Evolutionary conservation across 2,113 vertebrate genomes (phyloP).

Genomic region (Clarias macrocephalus): DNA sequence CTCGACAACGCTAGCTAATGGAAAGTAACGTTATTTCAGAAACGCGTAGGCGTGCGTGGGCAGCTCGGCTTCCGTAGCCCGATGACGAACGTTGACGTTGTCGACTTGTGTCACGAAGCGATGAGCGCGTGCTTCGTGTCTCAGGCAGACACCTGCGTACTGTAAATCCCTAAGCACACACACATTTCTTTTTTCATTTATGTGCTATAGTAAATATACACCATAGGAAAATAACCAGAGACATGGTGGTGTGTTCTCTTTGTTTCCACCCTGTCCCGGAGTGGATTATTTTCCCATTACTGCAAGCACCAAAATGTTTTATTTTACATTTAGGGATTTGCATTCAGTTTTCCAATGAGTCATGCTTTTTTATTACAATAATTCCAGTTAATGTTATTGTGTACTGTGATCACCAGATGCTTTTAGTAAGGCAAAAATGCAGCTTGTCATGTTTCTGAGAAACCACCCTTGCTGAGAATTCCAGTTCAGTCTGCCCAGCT

Average conservation of each 20-base stretch:
- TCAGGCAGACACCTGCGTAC: not conserved
- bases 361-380: not conserved
- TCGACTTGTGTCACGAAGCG: not conserved
- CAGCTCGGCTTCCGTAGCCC: slow-evolving; percentile 25
- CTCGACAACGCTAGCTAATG: too few relatives aligned
- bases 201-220: not conserved
- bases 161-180: not conserved
- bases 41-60: slow-evolving; percentile 1
- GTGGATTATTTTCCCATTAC: not conserved
- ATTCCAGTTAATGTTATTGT: not conserved
- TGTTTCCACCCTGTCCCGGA: not conserved
- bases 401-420: too few relatives aligned
- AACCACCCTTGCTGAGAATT: not conserved
- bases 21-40: not conserved
- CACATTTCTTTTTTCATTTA: too few relatives aligned
- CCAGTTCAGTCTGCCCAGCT: not conserved
- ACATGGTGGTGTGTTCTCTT: not conserved
- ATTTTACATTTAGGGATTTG: not conserved
- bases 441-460: not conserved
- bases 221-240: not conserved
- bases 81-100: not conserved
- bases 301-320: not conserved
- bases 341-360: not conserved
- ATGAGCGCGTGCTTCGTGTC: not conserved
- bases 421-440: not conserved